Evolutionary conservation across 2,888 invertebrate genomes (phyloP), one percentile per base, ranked within the genome.

Genomic region (Dryocosmus kuriphilus): DNA sequence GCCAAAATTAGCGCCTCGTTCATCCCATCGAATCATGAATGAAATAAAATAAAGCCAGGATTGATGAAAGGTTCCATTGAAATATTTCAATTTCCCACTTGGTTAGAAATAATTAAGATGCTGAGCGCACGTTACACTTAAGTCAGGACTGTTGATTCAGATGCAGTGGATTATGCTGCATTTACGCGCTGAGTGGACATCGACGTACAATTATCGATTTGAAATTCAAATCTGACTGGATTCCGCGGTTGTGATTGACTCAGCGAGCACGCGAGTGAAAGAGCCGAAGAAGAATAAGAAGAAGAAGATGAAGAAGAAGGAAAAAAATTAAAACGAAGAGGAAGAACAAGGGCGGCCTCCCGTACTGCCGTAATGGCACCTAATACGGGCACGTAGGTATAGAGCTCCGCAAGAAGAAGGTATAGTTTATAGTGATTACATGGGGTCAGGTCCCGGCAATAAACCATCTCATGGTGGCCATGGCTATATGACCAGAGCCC

Each of bases 391-490:
- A 88, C 88, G 87, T 89, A 87, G 86, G 81, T 85, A 87, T 79
- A 80, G 61, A 77, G 82, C 80, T 75, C 82, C 80, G 78, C 83
- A 87, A 87, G 89, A 88, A 89, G 88, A 89, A 90, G 88, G 87
- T 90, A 91, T 90, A 90, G 90, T 90, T 90, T 91, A 90, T 90
- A 90, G 91, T 90, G 90, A 91, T 91, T 91, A 90, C 91, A 91
- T 89, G 91, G 89, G 91, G 91, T 91, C 91, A 91, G 90, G 90
- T 91, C 89, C 77, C 82, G 86, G 90, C 88, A 90, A 91, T 91
- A 91, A 91, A 91, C 88, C 91, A 91, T 90, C 88, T 79, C 84
- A 89, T 85, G 89, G 89, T 90, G 90, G 90, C 88, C 90, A 86
- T 88, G 85, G 88, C 84, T 88, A 84, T 87, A 88, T 85, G 85